phyloP scores from a whole-genome alignment of 2,113 vertebrate species.

The Leucoraja erinaceus region DNA sequence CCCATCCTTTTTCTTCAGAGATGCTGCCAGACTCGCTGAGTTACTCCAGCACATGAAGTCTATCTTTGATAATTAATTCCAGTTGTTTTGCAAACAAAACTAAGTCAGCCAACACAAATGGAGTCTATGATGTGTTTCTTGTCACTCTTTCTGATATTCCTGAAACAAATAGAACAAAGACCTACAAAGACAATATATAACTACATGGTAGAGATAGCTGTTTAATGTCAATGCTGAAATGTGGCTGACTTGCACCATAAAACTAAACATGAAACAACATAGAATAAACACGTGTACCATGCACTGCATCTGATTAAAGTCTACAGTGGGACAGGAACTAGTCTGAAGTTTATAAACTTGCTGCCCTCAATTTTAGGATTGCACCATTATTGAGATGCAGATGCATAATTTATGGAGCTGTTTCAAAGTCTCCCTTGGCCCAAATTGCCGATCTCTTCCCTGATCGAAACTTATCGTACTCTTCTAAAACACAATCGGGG shows the following conservation, averaged over 20 bases:
- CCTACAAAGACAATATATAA: background rate
- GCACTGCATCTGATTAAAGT: background rate
- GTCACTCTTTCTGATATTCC: background rate
- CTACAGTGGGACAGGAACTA: background rate
- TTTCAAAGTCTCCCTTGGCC: background rate
- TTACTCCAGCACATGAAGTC: too few species aligned
- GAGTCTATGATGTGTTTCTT: background rate
- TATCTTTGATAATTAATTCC: background rate
- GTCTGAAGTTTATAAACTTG: background rate
- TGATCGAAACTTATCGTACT: background rate
- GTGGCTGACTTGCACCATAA: background rate
- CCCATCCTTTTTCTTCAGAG: too few species aligned
- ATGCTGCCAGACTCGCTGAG: too few species aligned
- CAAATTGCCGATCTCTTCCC: background rate
- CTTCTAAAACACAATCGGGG: background rate
- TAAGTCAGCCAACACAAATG: background rate
- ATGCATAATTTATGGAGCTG: background rate
- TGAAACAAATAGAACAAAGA: background rate
- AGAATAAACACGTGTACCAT: background rate
- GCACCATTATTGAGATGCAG: background rate
- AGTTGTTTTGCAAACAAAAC: background rate
- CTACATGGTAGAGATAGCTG: background rate
- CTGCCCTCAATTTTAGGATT: background rate
- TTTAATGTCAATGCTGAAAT: background rate
- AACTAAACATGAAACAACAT: background rate